Conservation (phyloP, 2,888 invertebrate species). For the Thumatha senex region DNA sequence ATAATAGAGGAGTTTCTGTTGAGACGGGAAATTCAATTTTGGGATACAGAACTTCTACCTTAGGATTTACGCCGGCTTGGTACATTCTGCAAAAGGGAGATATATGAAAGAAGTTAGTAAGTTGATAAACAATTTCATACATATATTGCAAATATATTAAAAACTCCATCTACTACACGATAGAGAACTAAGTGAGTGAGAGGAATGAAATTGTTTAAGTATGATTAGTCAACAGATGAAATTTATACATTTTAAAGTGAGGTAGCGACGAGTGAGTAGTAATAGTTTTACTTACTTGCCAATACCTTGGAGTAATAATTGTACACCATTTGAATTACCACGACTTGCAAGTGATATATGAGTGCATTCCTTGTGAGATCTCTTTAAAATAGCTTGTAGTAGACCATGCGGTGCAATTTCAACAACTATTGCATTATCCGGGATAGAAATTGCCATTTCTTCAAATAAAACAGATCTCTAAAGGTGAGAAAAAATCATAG, state of each 20-base stretch:
- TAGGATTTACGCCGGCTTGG: slow-evolving; percentile 87
- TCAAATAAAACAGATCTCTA: slow-evolving; percentile 87
- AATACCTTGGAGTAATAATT: slow-evolving; percentile 81
- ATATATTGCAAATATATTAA: not conserved
- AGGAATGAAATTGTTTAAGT: not conserved
- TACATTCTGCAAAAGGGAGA: slow-evolving; percentile 82
- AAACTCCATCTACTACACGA: not conserved
- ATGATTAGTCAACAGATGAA: too few species aligned
- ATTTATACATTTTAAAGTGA: too few species aligned
- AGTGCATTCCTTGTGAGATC: slow-evolving; percentile 86
- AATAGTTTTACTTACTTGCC: slow-evolving; percentile 79
- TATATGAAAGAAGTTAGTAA: too few species aligned
- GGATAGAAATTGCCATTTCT: slow-evolving; percentile 89
- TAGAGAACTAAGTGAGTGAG: not conserved
- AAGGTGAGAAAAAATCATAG: too few species aligned
- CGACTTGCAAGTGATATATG: slow-evolving; percentile 89
- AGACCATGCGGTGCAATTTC: slow-evolving; percentile 95
- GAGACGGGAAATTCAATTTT: slow-evolving; percentile 90
- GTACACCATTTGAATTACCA: slow-evolving; percentile 82
- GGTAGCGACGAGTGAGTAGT: too few species aligned
- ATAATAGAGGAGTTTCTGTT: slow-evolving; percentile 90
- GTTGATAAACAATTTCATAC: not conserved
- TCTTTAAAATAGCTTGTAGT: slow-evolving; percentile 91
- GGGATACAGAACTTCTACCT: slow-evolving; percentile 88
- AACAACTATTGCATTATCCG: slow-evolving; percentile 89